Base-by-base conservation (phyloP, 2,888 invertebrate genomes). In the Pheosia tremula region DNA sequence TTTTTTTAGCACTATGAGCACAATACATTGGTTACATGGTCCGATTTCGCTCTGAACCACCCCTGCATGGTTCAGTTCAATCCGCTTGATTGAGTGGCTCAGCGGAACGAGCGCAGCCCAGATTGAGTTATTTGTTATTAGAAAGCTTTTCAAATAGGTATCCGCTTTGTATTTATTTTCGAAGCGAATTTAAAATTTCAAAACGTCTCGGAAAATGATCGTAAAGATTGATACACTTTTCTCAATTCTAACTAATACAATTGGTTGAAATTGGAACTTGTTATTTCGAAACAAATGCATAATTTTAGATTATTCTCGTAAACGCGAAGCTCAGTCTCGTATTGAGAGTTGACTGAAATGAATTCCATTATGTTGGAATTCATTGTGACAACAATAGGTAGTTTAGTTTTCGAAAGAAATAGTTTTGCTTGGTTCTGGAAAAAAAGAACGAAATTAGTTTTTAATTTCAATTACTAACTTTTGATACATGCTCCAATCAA, bases 11-110 rank as follows among this genome's bases (percentile, higher is more conserved):
- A 47, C 47, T 47, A 47, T n/a, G 81, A 80, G 86, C 80, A 90
- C 90, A 91, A 91, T 91, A 88, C 89, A 85, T 90, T 90, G 85
- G 87, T 89, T 90, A 90, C 86, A 73, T 75, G 76, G 78, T 80
- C 81, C 82, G 80, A 85, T 84, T 83, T 82, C 79, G 72, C 77
- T 80, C 58, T 69, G 71, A 68, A 79, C 77, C 63, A 63, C 68
- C 72, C 71, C 50, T 24, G 67, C 71, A 62, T 56, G 66, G 72
- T 82, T 43, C 43, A 8, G 43, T 43, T 85, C 87, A 84, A 86
- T 86, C 79, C 81, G 80, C 82, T 86, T 87, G 86, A 88, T 89
- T 83, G 88, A 88, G 87, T 86, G 76, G 75, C 77, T 82, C 76
- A 72, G 75, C 80, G 80, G 76, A 75, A 72, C 71, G 63, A 63